Conservation (phyloP, 2,113 vertebrate species). For the Erpornis zantholeuca region DNA sequence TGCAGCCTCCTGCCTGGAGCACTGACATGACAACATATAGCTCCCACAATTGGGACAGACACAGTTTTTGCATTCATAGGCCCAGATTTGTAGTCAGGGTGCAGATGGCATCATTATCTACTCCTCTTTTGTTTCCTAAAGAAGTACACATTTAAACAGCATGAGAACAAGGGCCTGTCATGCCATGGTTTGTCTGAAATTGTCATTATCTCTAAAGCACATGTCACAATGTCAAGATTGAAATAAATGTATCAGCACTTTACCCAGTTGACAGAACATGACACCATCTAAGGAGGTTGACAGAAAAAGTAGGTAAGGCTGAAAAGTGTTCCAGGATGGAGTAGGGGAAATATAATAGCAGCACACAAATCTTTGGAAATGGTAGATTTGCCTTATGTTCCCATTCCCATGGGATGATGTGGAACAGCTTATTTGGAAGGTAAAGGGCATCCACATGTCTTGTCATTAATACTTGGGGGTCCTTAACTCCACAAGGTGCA, state of each 20-base stretch:
- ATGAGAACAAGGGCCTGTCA: not conserved
- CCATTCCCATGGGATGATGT: rapidly evolving
- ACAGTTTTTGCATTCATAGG: not conserved
- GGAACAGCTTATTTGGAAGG: not conserved
- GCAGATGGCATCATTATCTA: not conserved
- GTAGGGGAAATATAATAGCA: not conserved
- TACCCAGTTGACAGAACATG: not conserved
- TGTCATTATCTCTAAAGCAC: not conserved
- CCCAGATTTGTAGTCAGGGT: not conserved
- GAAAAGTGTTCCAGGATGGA: not conserved
- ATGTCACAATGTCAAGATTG: not conserved
- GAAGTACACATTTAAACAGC: not conserved
- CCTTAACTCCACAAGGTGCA: not conserved
- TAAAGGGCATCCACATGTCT: not conserved
- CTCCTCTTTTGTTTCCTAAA: not conserved
- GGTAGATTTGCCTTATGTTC: not conserved
- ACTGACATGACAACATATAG: not conserved
- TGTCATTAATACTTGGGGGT: not conserved
- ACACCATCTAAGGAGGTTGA: not conserved
- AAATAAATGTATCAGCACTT: not conserved
- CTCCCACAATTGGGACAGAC: not conserved
- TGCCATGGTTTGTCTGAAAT: not conserved
- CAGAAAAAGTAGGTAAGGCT: not conserved
- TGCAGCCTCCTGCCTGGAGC: not conserved
- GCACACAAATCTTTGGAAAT: not conserved